Base-by-base conservation (phyloP, 2,888 invertebrate species). In the Drosophila helvetica region DNA sequence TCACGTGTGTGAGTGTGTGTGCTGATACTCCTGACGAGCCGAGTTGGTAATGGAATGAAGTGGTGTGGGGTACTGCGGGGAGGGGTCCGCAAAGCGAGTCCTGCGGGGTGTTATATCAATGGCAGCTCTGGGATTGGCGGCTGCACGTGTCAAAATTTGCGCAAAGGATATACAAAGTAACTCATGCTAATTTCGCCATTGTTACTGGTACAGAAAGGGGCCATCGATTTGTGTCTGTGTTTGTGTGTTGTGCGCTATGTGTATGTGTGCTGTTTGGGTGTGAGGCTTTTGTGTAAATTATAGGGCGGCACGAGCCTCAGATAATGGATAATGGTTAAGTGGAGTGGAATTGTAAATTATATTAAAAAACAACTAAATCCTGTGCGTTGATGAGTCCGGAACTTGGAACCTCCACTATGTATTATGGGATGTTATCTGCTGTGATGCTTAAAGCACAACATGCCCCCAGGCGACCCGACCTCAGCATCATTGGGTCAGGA, bases 111-210 rank as follows among this genome's bases (percentile, higher is more conserved):
- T 67, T 57, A 73, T 86, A 88, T 88, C 84, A 85, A 81, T 81
- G 80, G 84, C 75, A 78, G 86, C 63, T 52, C 58, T 51, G 54
- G 64, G 68, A 68, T 57, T 57, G 73, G 75, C 27, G 52, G 60
- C 71, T 69, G 77, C 74, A 72, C 73, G 78, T 77, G 80, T 86
- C 74, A 77, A 84, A 86, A 86, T 84, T 87, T 88, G 75, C 79
- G 66, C 79, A 74, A 86, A 68, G 81, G 64, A 86, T 86, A 77
- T 78, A 71, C 80, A 86, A 88, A 86, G 81, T 75, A 88, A 72
- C 81, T 88, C 71, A 72, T 73, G 81, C 82, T 88, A 86, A 88
- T 88, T 83, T 88, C 50, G 60, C 62, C 70, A 72, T 81, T 85
- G 72, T 86, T 80, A 61, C 38, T n/a, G 2, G 15, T 46, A 42